Evolutionary conservation across 1,140 invertebrate genomes (phyloP).

Genomic region (Tetranychus cinnabarinus): DNA sequence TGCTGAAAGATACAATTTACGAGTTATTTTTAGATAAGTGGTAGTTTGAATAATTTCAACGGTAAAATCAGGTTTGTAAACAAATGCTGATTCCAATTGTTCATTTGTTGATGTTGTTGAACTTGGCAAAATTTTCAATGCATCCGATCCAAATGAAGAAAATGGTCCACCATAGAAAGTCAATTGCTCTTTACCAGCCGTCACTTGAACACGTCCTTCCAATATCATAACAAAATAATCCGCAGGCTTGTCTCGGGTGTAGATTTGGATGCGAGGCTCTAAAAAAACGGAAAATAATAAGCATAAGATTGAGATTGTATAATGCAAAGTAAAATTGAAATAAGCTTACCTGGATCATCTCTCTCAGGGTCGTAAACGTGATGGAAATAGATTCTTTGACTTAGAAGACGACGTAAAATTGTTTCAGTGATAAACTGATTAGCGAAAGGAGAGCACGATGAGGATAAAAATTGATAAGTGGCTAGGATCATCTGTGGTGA

Average conservation of each 20-base stretch:
- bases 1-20: conserved; percentile 13
- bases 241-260: conserved; percentile 18
- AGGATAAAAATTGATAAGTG: conserved; percentile 76
- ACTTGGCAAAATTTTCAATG: conserved; percentile 7
- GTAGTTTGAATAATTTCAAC: conserved; percentile 30
- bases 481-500: conserved; percentile 76
- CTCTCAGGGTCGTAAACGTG: not conserved
- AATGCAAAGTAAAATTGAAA: not conserved
- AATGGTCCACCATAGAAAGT: conserved; percentile 83
- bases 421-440: conserved; percentile 57
- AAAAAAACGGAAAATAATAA: not conserved
- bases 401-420: conserved; percentile 58
- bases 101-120: not conserved
- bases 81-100: not conserved
- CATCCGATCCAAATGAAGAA: conserved; percentile 70
- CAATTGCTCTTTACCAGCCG: conserved; percentile 47
- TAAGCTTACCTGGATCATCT: not conserved
- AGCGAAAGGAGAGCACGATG: conserved; percentile 63
- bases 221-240: conserved; percentile 84
- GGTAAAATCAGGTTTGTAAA: conserved; percentile 50
- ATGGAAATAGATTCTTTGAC: conserved; percentile 55
- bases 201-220: conserved; percentile 58
- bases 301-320: not conserved
- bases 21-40: conserved; percentile 14
- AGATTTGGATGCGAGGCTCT: conserved; percentile 7